Conservation (phyloP, 2,797 vertebrate species). For the Tenualosa thibaudeaui region DNA sequence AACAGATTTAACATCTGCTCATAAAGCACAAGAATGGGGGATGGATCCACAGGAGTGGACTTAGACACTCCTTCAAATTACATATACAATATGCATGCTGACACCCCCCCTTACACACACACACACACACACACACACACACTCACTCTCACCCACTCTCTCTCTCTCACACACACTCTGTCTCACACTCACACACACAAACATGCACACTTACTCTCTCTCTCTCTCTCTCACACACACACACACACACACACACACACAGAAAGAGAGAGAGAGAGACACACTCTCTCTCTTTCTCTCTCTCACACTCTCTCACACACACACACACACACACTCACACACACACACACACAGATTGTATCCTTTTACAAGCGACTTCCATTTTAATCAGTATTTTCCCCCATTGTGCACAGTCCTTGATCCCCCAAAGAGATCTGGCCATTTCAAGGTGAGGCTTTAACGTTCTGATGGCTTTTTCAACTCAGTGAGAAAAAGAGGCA, state of each 20-base stretch:
- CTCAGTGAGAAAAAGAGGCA: background rate
- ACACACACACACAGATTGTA: background rate
- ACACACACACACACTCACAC: background rate
- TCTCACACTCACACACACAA: background rate
- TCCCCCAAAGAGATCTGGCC: background rate
- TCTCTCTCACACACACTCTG: background rate
- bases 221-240: background rate
- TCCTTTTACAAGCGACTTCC: background rate
- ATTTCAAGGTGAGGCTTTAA: background rate
- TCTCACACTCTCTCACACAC: background rate
- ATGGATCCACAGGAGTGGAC: background rate
- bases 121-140: background rate
- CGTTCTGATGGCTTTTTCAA: background rate
- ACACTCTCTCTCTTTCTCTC: background rate
- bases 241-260: background rate
- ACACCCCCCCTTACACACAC: background rate
- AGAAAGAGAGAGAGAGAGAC: background rate
- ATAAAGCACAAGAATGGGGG: background rate
- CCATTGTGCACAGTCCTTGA: background rate
- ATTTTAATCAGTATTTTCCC: conserved; percentile 2
- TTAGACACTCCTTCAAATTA: background rate
- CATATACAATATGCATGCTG: background rate
- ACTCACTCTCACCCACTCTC: background rate
- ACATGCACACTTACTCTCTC: background rate
- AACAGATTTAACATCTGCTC: background rate